A percentile compares a stretch with the other conserved stretches of the same genome.
Evolutionary conservation across 2,888 invertebrate genomes (phyloP).

Genomic region (Bhutanitis thaidina): DNA sequence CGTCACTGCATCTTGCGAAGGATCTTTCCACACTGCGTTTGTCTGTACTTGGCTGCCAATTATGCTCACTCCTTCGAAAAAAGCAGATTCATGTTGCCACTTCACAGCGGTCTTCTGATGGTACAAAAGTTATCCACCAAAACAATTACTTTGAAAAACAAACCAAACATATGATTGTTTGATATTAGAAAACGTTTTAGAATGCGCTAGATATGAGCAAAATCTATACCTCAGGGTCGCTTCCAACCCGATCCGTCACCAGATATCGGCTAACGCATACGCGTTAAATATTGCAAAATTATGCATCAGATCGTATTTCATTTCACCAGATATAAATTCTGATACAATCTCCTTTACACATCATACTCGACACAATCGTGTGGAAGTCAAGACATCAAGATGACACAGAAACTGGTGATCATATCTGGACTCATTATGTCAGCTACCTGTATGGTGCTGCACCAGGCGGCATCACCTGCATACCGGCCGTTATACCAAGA

Average conservation of each 20-base stretch:
- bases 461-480: constrained; percentile 37
- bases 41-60: no score
- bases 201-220: no score
- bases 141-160: no score
- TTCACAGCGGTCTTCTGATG: no score
- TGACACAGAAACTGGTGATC: constrained; percentile 22
- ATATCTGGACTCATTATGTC: constrained; percentile 45
- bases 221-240: constrained; percentile 1
- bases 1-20: no score
- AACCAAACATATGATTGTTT: no score
- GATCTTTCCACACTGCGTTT: no score
- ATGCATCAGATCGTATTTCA: not conserved
- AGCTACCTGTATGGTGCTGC: constrained; percentile 54
- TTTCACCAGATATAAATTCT: not conserved
- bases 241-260: not conserved
- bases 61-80: no score
- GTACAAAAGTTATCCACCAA: no score
- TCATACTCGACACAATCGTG: not conserved
- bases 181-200: no score
- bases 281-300: constrained; percentile 1
- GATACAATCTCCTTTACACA: not conserved
- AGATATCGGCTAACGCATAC: not conserved
- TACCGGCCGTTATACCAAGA: constrained; percentile 25
- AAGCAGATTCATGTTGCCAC: no score
- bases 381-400: not conserved